These are phyloP conservation scores for Microtus ochrogaster DNA, from an alignment of 2,113 vertebrate species.

Conservation along the genomic window DNA sequence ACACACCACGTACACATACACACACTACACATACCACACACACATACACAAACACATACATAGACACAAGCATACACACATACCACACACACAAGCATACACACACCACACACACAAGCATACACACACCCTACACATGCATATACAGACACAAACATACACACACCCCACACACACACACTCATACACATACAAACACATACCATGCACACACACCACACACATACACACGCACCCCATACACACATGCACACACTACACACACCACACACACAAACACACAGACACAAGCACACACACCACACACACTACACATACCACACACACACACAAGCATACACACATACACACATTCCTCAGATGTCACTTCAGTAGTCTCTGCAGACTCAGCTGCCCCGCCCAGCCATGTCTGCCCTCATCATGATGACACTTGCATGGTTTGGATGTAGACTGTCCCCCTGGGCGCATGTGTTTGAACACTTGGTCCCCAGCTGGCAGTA, in stretches of 20 bases:
- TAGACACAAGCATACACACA: no score
- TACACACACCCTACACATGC: no score
- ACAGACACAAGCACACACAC: no score
- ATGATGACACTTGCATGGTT: background rate
- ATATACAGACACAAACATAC: background rate
- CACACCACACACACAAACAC: no score
- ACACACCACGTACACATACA: background rate
- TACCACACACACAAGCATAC: no score
- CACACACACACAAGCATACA: no score
- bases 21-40: background rate
- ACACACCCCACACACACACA: background rate
- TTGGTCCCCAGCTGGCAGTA: background rate
- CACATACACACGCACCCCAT: no score
- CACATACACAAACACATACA: background rate
- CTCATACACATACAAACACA: no score
- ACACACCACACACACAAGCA: no score
- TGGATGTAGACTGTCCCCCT: background rate
- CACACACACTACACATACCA: no score
- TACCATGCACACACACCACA: background rate
- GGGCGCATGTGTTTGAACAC: background rate
- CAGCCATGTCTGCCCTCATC: background rate
- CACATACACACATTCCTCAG: background rate
- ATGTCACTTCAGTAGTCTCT: fast-evolving
- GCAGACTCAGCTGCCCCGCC: background rate
- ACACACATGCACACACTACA: no score